A percentile compares a stretch with the other conserved stretches of the same genome.
Conservation (phyloP, 2,113 vertebrate species). For the Poeciliopsis occidentalis region DNA sequence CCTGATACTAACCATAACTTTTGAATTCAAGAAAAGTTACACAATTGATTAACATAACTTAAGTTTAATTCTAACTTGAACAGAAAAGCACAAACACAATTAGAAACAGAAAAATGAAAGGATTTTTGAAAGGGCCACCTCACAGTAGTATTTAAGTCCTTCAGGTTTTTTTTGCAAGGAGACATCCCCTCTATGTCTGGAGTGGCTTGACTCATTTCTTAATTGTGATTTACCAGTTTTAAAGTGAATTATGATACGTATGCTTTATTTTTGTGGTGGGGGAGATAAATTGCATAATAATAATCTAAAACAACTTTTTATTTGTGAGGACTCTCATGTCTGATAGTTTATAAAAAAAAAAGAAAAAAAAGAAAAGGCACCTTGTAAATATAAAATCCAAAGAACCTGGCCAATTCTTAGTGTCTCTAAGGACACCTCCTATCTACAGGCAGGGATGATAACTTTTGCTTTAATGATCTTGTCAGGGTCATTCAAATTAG, state of each 20-base stretch:
- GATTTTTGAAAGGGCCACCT: no score
- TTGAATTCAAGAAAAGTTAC: no score
- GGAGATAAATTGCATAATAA: neutral
- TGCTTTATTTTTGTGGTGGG: neutral
- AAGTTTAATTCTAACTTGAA: no score
- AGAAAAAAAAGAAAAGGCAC: neutral
- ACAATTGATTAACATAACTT: no score
- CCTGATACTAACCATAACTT: no score
- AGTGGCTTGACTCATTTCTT: neutral
- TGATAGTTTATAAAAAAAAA: neutral
- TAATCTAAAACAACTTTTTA: neutral
- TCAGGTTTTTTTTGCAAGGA: no score
- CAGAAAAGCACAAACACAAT: no score
- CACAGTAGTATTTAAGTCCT: no score
- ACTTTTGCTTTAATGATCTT: slow-evolving; percentile 76
- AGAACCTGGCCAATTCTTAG: slow-evolving; percentile 40
- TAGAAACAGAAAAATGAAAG: no score
- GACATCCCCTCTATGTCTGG: no score
- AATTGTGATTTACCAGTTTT: neutral
- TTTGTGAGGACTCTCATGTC: neutral
- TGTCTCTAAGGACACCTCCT: slow-evolving; percentile 47
- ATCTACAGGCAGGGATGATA: slow-evolving; percentile 64
- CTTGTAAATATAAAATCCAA: slow-evolving; percentile 36
- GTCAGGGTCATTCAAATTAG: slow-evolving; percentile 77
- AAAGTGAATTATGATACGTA: neutral